Evolutionary conservation across 2,888 invertebrate species (phyloP).

Genomic region (Entomobrya proxima): DNA sequence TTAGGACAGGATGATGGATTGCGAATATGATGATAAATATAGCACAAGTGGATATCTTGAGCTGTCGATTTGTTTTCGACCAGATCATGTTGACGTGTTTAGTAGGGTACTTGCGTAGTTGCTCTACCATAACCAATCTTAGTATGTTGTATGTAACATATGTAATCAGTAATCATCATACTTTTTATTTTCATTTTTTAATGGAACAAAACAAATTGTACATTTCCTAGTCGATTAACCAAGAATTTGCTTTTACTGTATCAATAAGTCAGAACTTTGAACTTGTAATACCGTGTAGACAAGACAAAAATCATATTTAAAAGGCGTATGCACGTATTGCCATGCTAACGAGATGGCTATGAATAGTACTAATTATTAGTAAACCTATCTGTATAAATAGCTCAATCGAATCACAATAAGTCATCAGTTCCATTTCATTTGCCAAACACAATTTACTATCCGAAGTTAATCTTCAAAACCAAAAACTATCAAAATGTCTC

Average conservation of each 20-base stretch:
- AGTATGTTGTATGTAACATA: too few relatives aligned
- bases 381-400: neutral
- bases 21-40: neutral
- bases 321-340: too few relatives aligned
- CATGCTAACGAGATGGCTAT: too few relatives aligned
- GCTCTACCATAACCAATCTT: too few relatives aligned
- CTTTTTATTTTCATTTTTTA: neutral
- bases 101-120: too few relatives aligned
- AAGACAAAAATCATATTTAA: too few relatives aligned
- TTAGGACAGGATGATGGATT: too few relatives aligned
- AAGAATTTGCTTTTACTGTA: neutral
- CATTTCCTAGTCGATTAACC: constrained; percentile 33
- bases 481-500: constrained; percentile 56
- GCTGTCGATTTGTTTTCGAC: too few relatives aligned
- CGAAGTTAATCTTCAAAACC: neutral
- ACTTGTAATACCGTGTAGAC: neutral
- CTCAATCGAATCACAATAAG: neutral
- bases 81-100: too few relatives aligned
- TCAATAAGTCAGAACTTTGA: neutral
- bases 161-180: neutral
- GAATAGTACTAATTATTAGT: neutral
- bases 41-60: neutral
- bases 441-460: neutral
- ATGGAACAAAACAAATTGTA: neutral
- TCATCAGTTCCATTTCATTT: neutral